Percentiles rank a stretch among this genome's conserved stretches.
phyloP scores from a whole-genome alignment of 35 echinoderm and acorn worm genomes.

The Chiridota heheva region DNA sequence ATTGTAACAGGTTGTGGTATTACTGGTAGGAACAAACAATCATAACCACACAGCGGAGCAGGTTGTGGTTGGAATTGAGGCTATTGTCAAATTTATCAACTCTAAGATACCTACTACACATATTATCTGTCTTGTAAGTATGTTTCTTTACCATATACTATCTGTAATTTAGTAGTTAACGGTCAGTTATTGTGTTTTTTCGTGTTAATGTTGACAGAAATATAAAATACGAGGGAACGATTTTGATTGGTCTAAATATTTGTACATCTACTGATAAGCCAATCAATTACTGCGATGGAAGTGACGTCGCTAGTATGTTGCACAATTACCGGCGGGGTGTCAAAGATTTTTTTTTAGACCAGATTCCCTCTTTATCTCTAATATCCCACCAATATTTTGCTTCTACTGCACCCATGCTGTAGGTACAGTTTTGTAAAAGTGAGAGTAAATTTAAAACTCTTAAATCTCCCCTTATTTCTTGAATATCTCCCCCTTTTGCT shows the following conservation, averaged over 20 bases:
- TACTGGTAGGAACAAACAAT: conserved; percentile 91
- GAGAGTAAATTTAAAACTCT: too few relatives aligned
- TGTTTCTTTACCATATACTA: not conserved
- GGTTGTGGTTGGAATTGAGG: conserved; percentile 68
- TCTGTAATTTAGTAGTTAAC: not conserved
- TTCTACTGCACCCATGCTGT: too few relatives aligned
- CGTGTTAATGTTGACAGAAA: not conserved
- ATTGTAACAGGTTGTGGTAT: conserved; percentile 77
- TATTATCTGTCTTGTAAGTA: conserved; percentile 78
- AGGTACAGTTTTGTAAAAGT: too few relatives aligned
- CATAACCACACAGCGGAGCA: conserved; percentile 82
- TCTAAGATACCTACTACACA: conserved; percentile 70
- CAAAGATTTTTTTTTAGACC: not conserved
- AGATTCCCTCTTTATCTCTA: not conserved
- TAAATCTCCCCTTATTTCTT: too few relatives aligned
- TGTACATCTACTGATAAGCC: too few relatives aligned
- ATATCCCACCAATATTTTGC: not conserved
- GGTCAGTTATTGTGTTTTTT: not conserved
- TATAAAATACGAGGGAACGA: not conserved
- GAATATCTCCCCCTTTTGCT: too few relatives aligned
- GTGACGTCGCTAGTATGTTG: too few relatives aligned
- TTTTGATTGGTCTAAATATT: too few relatives aligned
- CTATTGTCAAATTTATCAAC: conserved; percentile 67
- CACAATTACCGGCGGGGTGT: not conserved
- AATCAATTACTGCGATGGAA: too few relatives aligned